Evolutionary conservation across 2,113 vertebrate genomes (phyloP).

Genomic region (Cnemophilus loriae): DNA sequence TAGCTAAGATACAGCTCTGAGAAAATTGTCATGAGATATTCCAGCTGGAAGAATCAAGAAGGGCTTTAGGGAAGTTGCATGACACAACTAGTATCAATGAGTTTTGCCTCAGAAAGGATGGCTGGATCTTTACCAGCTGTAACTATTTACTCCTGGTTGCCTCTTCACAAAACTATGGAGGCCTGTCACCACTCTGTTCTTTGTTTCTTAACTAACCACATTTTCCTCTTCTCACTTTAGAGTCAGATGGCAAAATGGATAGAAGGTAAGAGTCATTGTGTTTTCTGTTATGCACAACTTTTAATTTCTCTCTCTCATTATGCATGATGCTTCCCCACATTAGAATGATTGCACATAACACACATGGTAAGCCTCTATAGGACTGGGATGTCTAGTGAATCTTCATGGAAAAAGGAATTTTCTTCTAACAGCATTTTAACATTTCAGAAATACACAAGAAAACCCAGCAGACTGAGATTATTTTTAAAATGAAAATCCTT

Average conservation of each 20-base stretch:
- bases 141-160: neutral
- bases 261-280: slow-evolving; percentile 41
- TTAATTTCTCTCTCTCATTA: neutral
- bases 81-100: neutral
- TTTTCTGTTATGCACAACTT: neutral
- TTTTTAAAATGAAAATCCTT: neutral
- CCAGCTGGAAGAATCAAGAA: neutral
- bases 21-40: neutral
- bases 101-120: neutral
- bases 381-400: neutral
- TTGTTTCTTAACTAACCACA: neutral
- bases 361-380: neutral
- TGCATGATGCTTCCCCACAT: neutral
- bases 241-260: slow-evolving; percentile 41
- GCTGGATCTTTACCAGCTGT: neutral
- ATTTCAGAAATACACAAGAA: neutral
- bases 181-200: neutral
- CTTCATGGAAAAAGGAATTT: neutral
- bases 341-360: neutral
- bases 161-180: neutral
- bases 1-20: neutral
- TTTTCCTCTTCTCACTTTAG: slow-evolving; percentile 32
- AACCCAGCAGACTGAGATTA: neutral
- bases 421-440: neutral
- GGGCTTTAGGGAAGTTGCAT: neutral